Percentiles rank a stretch among this genome's conserved stretches.
Conservation (phyloP, 2,113 vertebrate genomes). For the Melanerpes formicivorus region DNA sequence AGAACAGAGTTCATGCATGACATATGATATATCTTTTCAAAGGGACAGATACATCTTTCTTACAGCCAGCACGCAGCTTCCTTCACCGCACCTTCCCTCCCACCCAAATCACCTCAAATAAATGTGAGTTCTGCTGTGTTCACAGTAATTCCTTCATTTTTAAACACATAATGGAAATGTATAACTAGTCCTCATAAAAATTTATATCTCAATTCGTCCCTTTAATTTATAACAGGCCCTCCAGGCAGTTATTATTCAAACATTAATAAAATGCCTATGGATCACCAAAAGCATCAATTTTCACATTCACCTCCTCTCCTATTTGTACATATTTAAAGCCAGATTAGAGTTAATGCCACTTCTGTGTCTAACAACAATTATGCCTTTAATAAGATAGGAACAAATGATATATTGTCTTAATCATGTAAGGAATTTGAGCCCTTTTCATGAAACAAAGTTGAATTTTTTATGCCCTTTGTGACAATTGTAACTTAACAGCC, state of each 20-base stretch:
- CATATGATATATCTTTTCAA: conserved; percentile 81
- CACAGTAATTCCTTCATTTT: conserved; percentile 93
- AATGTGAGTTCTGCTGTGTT: conserved; percentile 76
- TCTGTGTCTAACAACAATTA: conserved; percentile 90
- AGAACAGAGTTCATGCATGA: conserved; percentile 77
- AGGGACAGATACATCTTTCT: conserved; percentile 85
- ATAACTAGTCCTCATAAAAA: conserved; percentile 96
- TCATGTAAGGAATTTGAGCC: conserved; percentile 78
- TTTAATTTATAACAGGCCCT: conserved; percentile 96
- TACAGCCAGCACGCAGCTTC: conserved; percentile 57
- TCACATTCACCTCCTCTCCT: conserved; percentile 80
- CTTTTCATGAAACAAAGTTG: conserved; percentile 81
- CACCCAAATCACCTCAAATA: conserved; percentile 81
- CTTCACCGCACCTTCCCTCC: conserved; percentile 61
- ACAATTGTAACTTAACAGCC: conserved; percentile 85
- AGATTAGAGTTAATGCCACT: conserved; percentile 83
- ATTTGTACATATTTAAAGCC: conserved; percentile 88
- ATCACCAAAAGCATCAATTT: conserved; percentile 88
- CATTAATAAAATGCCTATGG: conserved; percentile 97
- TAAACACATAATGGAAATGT: conserved; percentile 95
- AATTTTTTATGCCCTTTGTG: conserved; percentile 90
- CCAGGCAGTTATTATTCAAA: conserved; percentile 98
- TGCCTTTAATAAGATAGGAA: conserved; percentile 84
- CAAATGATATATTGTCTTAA: conserved; percentile 89
- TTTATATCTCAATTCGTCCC: conserved; percentile 92